phyloP scores from a whole-genome alignment of 2,113 vertebrate species.

The Phrynosoma platyrhinos region DNA sequence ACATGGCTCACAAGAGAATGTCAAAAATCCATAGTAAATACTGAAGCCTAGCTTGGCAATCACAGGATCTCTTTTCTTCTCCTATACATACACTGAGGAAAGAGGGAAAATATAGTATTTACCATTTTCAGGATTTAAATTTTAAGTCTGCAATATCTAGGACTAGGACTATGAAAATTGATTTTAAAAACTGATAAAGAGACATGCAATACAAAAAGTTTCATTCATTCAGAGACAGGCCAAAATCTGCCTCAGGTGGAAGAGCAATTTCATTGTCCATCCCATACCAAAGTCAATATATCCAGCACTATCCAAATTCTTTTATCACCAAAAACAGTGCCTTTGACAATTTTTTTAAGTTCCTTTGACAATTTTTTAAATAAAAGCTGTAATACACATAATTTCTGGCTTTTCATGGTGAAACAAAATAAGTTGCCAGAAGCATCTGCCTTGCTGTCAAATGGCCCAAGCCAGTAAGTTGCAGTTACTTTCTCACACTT shows the following conservation, averaged over 20 bases:
- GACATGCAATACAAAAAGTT: not conserved
- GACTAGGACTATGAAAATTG: not conserved
- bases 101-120: not conserved
- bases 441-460: not conserved
- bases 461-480: not conserved
- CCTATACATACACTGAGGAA: not conserved
- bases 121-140: not conserved
- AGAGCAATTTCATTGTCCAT: not conserved
- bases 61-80: not conserved
- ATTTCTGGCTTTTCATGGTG: not conserved
- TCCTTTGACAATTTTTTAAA: not conserved
- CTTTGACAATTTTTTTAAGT: not conserved
- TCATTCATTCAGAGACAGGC: not conserved
- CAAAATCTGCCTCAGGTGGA: not conserved
- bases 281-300: not conserved
- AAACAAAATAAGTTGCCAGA: not conserved
- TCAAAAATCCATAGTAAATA: conserved; percentile 28
- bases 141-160: not conserved
- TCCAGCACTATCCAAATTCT: not conserved
- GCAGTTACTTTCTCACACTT: not conserved
- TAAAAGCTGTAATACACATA: not conserved
- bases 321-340: not conserved
- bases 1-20: conserved; percentile 29
- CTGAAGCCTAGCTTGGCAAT: not conserved
- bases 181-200: not conserved